phyloP scores from a whole-genome alignment of 2,113 vertebrate species.

The Salvator merianae region DNA sequence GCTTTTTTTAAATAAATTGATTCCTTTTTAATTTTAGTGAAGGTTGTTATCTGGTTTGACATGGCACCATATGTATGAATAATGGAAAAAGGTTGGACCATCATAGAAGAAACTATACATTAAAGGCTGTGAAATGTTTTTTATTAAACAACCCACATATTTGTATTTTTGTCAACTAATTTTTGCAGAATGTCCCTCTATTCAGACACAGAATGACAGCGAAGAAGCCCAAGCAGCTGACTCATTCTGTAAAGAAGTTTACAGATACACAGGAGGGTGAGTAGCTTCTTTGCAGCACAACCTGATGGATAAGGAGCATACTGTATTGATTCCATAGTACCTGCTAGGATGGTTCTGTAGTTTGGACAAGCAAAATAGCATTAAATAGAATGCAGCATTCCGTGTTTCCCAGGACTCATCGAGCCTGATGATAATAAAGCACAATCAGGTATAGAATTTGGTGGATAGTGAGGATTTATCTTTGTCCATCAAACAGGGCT shows the following conservation, averaged over 20 bases:
- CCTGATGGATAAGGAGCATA: neutral
- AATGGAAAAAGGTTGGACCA: neutral
- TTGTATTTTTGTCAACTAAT: slow-evolving; percentile 31
- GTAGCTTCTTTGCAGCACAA: slow-evolving; percentile 22
- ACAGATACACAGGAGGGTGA: slow-evolving; percentile 82
- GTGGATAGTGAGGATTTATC: neutral
- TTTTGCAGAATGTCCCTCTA: slow-evolving; percentile 75
- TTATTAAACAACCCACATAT: neutral
- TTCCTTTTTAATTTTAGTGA: too few species aligned
- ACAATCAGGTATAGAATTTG: neutral
- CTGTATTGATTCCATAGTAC: neutral
- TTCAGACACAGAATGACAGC: slow-evolving; percentile 73
- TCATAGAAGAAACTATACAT: neutral
- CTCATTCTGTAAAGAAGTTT: slow-evolving; percentile 79
- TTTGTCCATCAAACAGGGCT: too few species aligned
- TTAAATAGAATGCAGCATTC: neutral
- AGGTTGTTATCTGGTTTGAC: too few species aligned
- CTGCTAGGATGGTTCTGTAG: neutral
- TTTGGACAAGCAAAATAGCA: neutral
- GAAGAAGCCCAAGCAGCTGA: slow-evolving; percentile 84
- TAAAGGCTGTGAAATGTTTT: neutral
- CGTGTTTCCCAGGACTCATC: neutral
- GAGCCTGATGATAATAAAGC: neutral
- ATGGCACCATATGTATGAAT: neutral
- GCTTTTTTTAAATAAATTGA: too few species aligned